A percentile compares a stretch with the other conserved stretches of the same genome.
Conservation (phyloP, 2,888 invertebrate species). For the Coelinius sp. region DNA sequence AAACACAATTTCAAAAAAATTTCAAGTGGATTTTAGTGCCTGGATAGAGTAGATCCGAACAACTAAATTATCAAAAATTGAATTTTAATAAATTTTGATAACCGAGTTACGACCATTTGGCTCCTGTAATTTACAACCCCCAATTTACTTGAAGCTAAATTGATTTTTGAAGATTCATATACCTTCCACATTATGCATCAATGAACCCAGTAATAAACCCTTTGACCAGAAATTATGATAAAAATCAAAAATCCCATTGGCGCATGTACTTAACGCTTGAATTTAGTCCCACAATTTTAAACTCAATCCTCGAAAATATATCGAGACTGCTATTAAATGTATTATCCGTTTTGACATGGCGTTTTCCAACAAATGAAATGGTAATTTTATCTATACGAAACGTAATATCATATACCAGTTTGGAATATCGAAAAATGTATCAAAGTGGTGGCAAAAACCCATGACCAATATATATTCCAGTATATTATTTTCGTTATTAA, state of each 20-base stretch:
- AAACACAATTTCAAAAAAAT: constrained; percentile 43
- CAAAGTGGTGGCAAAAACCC: constrained; percentile 18
- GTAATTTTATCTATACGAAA: constrained; percentile 33
- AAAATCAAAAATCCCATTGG: not conserved
- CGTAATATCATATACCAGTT: constrained; percentile 37
- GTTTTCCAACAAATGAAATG: constrained; percentile 32
- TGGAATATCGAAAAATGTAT: not conserved
- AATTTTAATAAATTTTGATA: constrained; percentile 1
- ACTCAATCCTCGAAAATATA: not conserved
- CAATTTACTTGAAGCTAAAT: constrained; percentile 7
- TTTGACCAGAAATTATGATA: constrained; percentile 3
- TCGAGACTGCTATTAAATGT: not conserved
- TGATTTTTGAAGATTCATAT: not conserved
- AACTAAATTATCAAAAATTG: constrained; percentile 28
- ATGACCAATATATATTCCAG: not conserved
- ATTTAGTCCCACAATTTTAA: constrained; percentile 24
- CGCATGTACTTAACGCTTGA: constrained; percentile 3
- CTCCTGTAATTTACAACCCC: not conserved
- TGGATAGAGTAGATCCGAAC: constrained; percentile 68
- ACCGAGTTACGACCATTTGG: constrained; percentile 9
- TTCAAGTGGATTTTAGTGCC: constrained; percentile 64
- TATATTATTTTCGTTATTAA: not conserved
- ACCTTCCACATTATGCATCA: not conserved
- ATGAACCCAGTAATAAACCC: not conserved
- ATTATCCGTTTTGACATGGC: constrained; percentile 1